Conservation (phyloP, 2,797 vertebrate genomes). For the Sebastiscus albofasciatus region DNA sequence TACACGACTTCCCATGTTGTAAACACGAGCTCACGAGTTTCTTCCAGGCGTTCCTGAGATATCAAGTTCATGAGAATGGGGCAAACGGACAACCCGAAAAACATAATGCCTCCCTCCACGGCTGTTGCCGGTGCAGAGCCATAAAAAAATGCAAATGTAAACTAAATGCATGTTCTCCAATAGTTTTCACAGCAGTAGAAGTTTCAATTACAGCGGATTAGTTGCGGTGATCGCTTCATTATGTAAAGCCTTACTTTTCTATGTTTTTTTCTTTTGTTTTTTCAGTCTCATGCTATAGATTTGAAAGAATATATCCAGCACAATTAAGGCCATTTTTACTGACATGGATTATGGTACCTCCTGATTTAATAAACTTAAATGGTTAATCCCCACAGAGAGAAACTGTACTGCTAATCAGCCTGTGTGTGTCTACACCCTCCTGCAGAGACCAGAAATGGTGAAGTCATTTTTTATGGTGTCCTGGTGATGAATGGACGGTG, state of each 20-base stretch:
- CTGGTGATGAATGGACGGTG: slow-evolving; percentile 8
- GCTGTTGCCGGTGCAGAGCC: no score
- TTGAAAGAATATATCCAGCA: background rate
- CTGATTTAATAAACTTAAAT: slow-evolving; percentile 23
- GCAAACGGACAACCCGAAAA: no score
- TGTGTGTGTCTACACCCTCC: background rate
- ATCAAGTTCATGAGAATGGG: no score
- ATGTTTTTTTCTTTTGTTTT: background rate
- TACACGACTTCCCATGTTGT: no score
- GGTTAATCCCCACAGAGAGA: slow-evolving; percentile 16
- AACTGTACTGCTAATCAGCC: slow-evolving; percentile 8
- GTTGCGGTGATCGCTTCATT: background rate
- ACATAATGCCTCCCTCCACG: no score
- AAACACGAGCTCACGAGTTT: no score
- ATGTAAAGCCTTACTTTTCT: background rate
- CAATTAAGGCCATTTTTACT: slow-evolving; percentile 8
- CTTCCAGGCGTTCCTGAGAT: no score
- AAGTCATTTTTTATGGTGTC: background rate
- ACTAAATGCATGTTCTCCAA: background rate
- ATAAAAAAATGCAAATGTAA: background rate
- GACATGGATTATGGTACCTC: slow-evolving; percentile 9
- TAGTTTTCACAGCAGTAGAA: background rate
- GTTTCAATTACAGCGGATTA: background rate
- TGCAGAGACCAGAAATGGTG: background rate
- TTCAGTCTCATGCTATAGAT: background rate